A percentile compares a stretch with the other conserved stretches of the same genome.
These are phyloP conservation scores for Marmota flaviventris DNA, from an alignment of 2,113 vertebrate species.

Conservation along the genomic window DNA sequence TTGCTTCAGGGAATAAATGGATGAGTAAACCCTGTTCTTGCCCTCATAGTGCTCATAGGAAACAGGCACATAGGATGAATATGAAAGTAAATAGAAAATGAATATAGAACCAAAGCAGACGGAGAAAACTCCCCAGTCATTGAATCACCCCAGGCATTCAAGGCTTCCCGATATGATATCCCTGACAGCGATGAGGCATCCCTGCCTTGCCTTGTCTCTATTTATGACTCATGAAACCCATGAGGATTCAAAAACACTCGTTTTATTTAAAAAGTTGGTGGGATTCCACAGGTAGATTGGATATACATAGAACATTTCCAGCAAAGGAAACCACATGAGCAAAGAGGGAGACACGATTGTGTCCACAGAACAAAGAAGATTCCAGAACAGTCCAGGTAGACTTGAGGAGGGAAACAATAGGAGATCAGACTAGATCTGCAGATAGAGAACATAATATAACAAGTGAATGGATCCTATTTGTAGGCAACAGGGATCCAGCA, in stretches of 20 bases:
- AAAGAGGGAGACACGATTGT: neutral
- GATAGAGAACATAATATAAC: neutral
- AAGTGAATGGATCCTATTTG: neutral
- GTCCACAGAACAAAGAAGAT: neutral
- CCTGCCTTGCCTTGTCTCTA: neutral
- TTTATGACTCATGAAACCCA: neutral
- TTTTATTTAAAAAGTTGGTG: neutral
- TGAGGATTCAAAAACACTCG: neutral
- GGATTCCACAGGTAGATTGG: constrained; percentile 12
- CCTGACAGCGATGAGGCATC: neutral
- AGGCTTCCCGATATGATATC: neutral
- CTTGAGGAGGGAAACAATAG: neutral
- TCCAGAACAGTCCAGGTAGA: neutral
- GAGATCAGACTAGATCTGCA: neutral
- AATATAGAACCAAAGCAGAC: constrained; percentile 1
- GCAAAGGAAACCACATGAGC: neutral
- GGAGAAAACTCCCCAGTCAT: neutral
- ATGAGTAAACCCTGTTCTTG: constrained; percentile 8
- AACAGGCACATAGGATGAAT: neutral
- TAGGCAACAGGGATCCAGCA: neutral
- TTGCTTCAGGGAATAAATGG: constrained; percentile 26
- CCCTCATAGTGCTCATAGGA: neutral
- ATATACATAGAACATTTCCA: neutral
- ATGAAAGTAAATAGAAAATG: neutral
- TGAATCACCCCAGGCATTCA: neutral